Base-by-base conservation (phyloP, 2,888 invertebrate species). In the Emmelina monodactyla region DNA sequence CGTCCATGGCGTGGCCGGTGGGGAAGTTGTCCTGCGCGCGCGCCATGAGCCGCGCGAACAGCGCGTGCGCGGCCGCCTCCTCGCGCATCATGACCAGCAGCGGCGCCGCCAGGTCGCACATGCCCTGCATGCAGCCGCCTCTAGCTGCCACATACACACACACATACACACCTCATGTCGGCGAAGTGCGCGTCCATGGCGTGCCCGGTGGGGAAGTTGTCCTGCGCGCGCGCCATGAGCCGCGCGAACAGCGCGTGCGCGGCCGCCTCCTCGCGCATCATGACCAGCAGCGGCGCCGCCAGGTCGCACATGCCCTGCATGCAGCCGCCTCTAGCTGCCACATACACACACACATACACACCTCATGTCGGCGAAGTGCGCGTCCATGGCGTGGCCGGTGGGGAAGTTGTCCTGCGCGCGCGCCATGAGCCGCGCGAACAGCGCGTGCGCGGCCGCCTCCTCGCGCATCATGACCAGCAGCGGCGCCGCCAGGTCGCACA, bases 221-320 rank as follows among this genome's bases (percentile, higher is more conserved):
- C 88, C 10, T 88, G 85, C 84, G 97, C 94, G 30, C 95, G 83
- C 43, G 87, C 85, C 97, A 97, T 97, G 38, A 97, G 81, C 35
- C 89, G 87, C 48, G 91, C 88, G 75, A 97, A 97, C 58, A 96
- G 91, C 39, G 93, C 92, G 61, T 96, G 94, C 1, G 95, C 90
- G 9, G 89, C 70, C 0, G 94, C 91, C 67, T 97, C 97, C 61
- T 97, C 95, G 55, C 93, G 90, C 75, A 95, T 89, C 55, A 93
- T 89, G 11, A 97, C 96, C 13, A 97, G 82, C 1, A 97, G 76
- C 0, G 96, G 97, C 0, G 97, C 97, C 1, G 91, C 93, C 39
- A 97, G 81, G 72, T 97, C 97, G 66, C 97, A 97, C 97, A 97
- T 97, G 51, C 97, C 97, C 68, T 97, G 97, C 85, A 97, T 93